A percentile compares a stretch with the other conserved stretches of the same genome.
These are phyloP conservation scores for Ondatra zibethicus DNA, from an alignment of 2,113 vertebrate genomes.

Conservation along the genomic window DNA sequence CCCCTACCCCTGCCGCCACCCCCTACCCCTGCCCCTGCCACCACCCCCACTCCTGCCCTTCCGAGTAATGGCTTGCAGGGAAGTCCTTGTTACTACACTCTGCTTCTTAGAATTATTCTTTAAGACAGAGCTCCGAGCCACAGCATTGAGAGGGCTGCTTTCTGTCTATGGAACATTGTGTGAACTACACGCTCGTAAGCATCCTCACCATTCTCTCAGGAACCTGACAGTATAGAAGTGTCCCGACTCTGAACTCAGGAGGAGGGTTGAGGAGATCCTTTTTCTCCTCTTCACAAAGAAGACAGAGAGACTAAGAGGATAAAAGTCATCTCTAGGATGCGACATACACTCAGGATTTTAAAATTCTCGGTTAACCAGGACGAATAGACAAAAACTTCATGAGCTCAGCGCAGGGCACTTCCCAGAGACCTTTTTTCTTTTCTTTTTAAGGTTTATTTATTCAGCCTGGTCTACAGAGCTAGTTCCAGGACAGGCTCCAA, in stretches of 20 bases:
- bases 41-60: not conserved
- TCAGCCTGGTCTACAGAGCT: no score
- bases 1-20: not conserved
- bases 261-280: not conserved
- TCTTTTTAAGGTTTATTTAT: no score
- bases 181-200: not conserved
- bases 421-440: no score
- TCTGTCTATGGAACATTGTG: not conserved
- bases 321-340: not conserved
- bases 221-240: not conserved
- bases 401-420: not conserved
- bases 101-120: not conserved
- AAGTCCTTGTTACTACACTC: not conserved
- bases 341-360: not conserved
- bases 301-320: not conserved
- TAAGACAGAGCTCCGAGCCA: not conserved
- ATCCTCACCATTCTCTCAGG: not conserved
- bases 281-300: not conserved
- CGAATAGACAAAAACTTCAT: not conserved
- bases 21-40: no score
- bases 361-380: constrained; percentile 10
- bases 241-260: not conserved
- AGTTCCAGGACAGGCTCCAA: no score
- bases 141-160: not conserved
- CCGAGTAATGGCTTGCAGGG: not conserved